Evolutionary conservation across 1,140 invertebrate species (phyloP), one percentile per base, ranked within the genome.

Genomic region (Stenopsyche tienmushanensis): DNA sequence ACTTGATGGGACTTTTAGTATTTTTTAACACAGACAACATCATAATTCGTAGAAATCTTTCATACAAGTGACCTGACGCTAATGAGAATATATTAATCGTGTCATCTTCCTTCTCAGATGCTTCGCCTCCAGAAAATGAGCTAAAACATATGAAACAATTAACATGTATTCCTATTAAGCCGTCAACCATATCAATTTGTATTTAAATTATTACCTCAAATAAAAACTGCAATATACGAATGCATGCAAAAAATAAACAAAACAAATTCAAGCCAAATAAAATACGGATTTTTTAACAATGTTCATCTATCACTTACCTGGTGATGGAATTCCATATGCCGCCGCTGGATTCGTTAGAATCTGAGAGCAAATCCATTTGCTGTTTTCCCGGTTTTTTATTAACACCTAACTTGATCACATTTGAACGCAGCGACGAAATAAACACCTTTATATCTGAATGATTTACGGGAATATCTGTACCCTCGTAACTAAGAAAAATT

Each of bases 31-130:
- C 92, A 64, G 94, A 97, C 42, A 98, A 75, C 96, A 99, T 99
- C 97, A 99, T 99, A 70, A 99, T 98, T 67, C 95, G 86, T 15
- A 99, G 77, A 73, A 99, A 93, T 73, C 98, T 81, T 81, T 99
- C 98, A 76, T 99, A 99, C 44, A 99, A 80, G 82, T 99, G 98
- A 34, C 98, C 98, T 17, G 97, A 99, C 1, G 98, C 98, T 2
- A 99, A 80, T 0, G 97, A 99, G 81, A 99, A 99, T 54, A 99
- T 97, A 78, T 99, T 99, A 10, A 99, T 88, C 25, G 88, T 92
- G 70, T 97, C 88, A 70, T 95, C 92, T 58, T 84, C 78, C 1
- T 87, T 81, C 44, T 94, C 90, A 15, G 77, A 74, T 47, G 86
- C 80, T 25, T 87, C 88, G 18, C 78, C 78, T 21, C 76, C 84